Evolutionary conservation across 2,797 vertebrate genomes (phyloP), one percentile per base, ranked within the genome.

Genomic region (Somateria mollissima): DNA sequence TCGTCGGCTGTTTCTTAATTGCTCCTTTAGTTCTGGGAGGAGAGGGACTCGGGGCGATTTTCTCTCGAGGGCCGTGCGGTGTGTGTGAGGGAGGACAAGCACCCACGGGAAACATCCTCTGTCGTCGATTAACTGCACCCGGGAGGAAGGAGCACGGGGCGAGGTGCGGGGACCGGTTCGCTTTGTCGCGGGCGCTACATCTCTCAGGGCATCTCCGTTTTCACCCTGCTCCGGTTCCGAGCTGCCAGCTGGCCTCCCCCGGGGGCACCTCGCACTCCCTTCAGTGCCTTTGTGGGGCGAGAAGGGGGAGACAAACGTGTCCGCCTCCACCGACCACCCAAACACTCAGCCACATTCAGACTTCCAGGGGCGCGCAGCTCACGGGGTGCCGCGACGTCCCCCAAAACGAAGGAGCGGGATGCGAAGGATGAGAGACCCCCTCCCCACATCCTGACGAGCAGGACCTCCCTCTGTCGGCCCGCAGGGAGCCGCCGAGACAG

Each of bases 141-240:
- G 58, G 30, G 16, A 10, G 19, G 36, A 15, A 79, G 12, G 43
- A 13, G 78, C 21, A 60, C 12, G 5, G 12, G 19, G 2, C 21
- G 13, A 2, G 32, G 19, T 24, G 32, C 3, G 20, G 41, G 6
- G 10, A 57, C 21, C n/a, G 8, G 8, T 1, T n/a, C 19, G 3
- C 30, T 51, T 66, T 34, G 11, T 43, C 17, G 49, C 24, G 24
- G 49, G 49, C 24, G 24, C 24, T 49, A 24, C 49, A 49, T 14
- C 49, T 24, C 49, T 49, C 49, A 25, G 49, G 49, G 24, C 49
- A 25, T 49, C 24, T 49, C 49, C 49, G 13, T 49, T 49, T 49
- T 49, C 49, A 49, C 13, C 24, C 49, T 25, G 49, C 24, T 47
- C 20, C 45, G 45, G 45, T 47, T 47, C 45, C 45, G 20, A 47